Base-by-base conservation (phyloP, 2,797 vertebrate genomes). In the Chloroceryle inda region DNA sequence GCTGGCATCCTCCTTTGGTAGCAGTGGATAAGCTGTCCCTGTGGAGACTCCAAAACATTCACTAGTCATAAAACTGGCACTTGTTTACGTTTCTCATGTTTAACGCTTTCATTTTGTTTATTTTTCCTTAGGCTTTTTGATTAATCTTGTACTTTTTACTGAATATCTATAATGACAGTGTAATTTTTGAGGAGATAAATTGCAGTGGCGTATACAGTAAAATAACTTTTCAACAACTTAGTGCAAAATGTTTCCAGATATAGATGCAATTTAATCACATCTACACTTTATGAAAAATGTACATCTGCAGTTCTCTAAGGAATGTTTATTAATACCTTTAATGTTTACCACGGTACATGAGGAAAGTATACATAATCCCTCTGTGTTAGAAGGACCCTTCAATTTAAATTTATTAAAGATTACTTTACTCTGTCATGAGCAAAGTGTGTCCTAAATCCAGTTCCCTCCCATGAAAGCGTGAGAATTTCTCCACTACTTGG, bases 401-500 rank as follows among this genome's bases (percentile, higher is more conserved):
- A 91, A 9, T 88, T 85, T 58, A 78, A 93, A 95, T 95, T 94
- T 96, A 90, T 94, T 92, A 76, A 85, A 92, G 93, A 95, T 97
- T 96, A 88, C 88, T 95, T 97, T 96, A 72, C 91, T n/a, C 91
- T 93, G 76, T 94, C 84, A 83, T 86, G 85, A 94, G 61, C 78
- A 76, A 94, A 97, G 91, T 95, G 79, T 82, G 79, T 74, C 94
- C 67, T 97, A 94, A 97, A 94, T 96, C 94, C 85, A 89, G 76
- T 95, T 97, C 85, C 79, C 95, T 92, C 83, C 85, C 89, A 53
- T 78, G 91, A 96, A 98, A 95, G 94, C 90, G 50, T 97, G 98
- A 98, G 97, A 98, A 97, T 96, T 97, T 97, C 93, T 93, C 61
- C 59, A 42, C 86, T 94, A 22, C 89, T 96, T 94, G 85, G 94